phyloP scores from a whole-genome alignment of 2,113 vertebrate genomes.

The Pungitius pungitius region DNA sequence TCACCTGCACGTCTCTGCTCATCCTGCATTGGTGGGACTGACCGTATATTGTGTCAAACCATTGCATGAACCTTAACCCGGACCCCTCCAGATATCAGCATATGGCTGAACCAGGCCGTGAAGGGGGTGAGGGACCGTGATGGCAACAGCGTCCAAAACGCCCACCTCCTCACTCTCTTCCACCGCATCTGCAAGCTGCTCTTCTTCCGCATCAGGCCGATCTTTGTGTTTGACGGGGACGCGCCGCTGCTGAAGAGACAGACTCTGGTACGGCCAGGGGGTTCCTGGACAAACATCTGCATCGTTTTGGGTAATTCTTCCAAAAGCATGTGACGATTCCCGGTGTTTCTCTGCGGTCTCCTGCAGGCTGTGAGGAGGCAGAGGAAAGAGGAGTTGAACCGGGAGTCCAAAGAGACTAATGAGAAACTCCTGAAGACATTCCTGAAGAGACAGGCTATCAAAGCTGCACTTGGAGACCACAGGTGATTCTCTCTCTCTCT shows the following conservation, averaged over 20 bases:
- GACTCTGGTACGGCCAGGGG: constrained; percentile 86
- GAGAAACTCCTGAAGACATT: constrained; percentile 94
- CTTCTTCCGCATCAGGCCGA: constrained; percentile 92
- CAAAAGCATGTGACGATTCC: background rate
- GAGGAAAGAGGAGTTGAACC: constrained; percentile 85
- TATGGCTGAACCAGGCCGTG: constrained; percentile 98
- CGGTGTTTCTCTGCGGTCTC: background rate
- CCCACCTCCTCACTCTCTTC: constrained; percentile 95
- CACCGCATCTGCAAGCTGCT: constrained; percentile 95
- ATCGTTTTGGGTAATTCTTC: background rate
- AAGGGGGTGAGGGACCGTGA: constrained; percentile 91
- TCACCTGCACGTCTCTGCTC: background rate
- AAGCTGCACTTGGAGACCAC: constrained; percentile 84
- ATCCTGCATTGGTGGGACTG: background rate
- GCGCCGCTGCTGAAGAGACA: constrained; percentile 94
- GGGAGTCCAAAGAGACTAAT: constrained; percentile 88
- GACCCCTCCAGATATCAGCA: constrained; percentile 90
- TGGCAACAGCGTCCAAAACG: constrained; percentile 87
- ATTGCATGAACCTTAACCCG: constrained; percentile 62
- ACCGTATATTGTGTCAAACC: background rate
- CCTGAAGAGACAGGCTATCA: constrained; percentile 93
- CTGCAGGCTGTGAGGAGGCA: constrained; percentile 90
- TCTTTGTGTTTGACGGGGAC: constrained; percentile 98
- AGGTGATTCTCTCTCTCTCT: constrained; percentile 74
- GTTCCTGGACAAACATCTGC: background rate